Base-by-base conservation (phyloP, 2,797 vertebrate species). In the Cheracebus regulus region DNA sequence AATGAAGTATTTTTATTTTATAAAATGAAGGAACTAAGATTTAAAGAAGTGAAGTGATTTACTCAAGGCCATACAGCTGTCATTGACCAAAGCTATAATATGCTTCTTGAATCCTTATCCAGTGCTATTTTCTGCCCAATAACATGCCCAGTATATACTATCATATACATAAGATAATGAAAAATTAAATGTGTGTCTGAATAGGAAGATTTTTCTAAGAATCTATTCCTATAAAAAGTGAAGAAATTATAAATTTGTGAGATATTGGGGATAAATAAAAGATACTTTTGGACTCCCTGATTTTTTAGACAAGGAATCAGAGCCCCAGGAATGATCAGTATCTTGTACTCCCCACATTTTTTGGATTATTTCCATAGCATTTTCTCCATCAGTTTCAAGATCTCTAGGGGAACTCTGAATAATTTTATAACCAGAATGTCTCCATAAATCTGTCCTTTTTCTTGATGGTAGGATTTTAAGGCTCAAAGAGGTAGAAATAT, bases 371-470 rank as follows among this genome's bases (percentile, higher is more conserved):
- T 96, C 86, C 46, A 55, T 24, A 88, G 46, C 44, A 84, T 41
- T 90, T 88, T 90, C 79, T 17, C 78, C 41, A 73, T 92, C 76
- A 95, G 70, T 93, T 97, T 89, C 72, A 96, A 96, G 93, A 97
- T 89, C 96, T 98, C 96, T 86, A 80, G 61, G 78, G 90, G 84
- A 97, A 95, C 85, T 57, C 46, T 95, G 52, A 96, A 93, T 95
- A 85, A 64, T 79, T 84, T 85, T 33, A 57, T 72, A 84, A 55
- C 33, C 19, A 57, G 81, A 96, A 9, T 78, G 73, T 55, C 82
- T 96, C 90, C 93, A 86, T 46, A 97, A 90, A 98, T 97, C 55
- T 20, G 7, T 76, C 92, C 58, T 73, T 86, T 95, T 86, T 84
- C 91, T 93, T 55, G 7, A 95, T 93, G 92, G 88, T 80, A 75